Base-by-base conservation (phyloP, 2,888 invertebrate genomes). In the Pseudolycoriella hygida region DNA sequence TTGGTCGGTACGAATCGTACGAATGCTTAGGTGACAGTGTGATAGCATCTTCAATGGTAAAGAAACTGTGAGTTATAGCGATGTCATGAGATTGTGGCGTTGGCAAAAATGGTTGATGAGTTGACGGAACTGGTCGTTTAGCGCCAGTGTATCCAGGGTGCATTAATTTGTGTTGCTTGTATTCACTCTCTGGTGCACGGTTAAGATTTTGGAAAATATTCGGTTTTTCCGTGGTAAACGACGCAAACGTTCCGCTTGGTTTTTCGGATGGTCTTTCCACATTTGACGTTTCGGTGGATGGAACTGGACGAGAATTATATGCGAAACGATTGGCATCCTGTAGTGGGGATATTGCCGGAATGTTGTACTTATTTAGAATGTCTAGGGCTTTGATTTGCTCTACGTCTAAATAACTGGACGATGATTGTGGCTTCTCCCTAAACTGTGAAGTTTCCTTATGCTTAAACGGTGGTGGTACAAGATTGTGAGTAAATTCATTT, bases 31-130 rank as follows among this genome's bases (percentile, higher is more conserved):
- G 41, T 34, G 48, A 30, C 14, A 44, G 44, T 14, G 52, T 53
- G 2, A 53, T 46, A 8, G 53, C 53, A 48, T 53, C 53, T 37
- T 52, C 50, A 40, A 53, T 51, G 4, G 53, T 53, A 40, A 53
- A 53, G 37, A 49, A 53, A 34, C 49, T 51, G 31, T 53, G 52
- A 1, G 47, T 49, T 32, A 41, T 32, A 14, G 31, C 44, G 30
- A 25, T 25, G 14, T 40, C 25, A 17, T 37, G 30, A 11, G 32
- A 19, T 18, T 40, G 42, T 10, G 46, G 46, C 3, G 49, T 49
- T 32, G 49, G 49, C 10, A 46, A 14, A 20, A 47, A 47, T 25
- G 45, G 47, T 17, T 42, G 45, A 14, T 40, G 42, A 2, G 46
- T 18, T 34, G 45, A 19, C n/a, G 20, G 12, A 32, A n/a, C 4